Evolutionary conservation across 2,888 invertebrate species (phyloP), one percentile per base, ranked within the genome.

Genomic region (Antheraea assamensis): DNA sequence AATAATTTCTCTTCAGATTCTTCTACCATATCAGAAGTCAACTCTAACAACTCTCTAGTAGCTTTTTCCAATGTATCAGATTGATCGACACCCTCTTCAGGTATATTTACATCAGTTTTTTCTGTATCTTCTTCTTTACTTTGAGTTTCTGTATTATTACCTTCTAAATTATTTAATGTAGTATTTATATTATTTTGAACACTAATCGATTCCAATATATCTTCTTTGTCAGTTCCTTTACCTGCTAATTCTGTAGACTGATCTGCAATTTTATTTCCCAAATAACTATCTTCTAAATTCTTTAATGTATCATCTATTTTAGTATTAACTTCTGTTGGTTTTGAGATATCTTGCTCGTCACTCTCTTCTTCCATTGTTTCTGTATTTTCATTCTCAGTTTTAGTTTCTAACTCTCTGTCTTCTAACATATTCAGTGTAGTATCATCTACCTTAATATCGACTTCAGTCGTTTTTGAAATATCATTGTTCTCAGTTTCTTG

Each of bases 11-110:
- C 61, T 30, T 64, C 61, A 13, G 13, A 17, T 30, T 68, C 68
- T 68, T 68, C 68, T 35, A 68, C 68, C 68, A 68, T 68, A 35
- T 74, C 74, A 35, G 74, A 71, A 70, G 73, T 77, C 70, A 77
- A 70, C 72, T 78, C 73, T 58, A 74, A 75, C 35, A 74, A 74
- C 55, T 74, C 73, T 31, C 73, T 72, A 21, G 72, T 74, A 21
- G 72, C 74, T 66, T 70, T 70, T 66, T 74, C 74, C 47, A 74
- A 74, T 61, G 75, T 73, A 42, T 75, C 74, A 55, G 35, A 68
- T 35, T 71, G n/a, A 31, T 71, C 55, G 35, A 31, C n/a, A 58
- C 49, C 58, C 49, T 55, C 55, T 31, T 55, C 30, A 58, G 58
- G n/a, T 30, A n/a, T 58, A 8, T 71, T 58, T 71, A 10, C 58